Evolutionary conservation across 1,140 invertebrate species (phyloP).

Genomic region (Drosophila fuyamai): DNA sequence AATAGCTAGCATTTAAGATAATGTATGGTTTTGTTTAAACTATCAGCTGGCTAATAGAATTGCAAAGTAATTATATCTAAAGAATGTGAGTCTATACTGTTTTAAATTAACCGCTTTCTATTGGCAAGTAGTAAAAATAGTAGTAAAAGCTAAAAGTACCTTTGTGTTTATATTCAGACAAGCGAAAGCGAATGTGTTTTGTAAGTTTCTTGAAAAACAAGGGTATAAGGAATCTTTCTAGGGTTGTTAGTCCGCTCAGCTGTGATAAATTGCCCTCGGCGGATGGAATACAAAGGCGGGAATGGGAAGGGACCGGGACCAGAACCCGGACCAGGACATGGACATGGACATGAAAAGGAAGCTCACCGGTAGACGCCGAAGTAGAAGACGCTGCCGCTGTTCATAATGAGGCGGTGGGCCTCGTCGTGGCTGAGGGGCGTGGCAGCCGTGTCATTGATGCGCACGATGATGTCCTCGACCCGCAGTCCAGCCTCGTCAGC

Average conservation of each 20-base stretch:
- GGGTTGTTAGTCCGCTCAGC: slow-evolving; percentile 32
- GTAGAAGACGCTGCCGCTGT: slow-evolving; percentile 90
- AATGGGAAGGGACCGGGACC: neutral
- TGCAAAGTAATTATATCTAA: too few species aligned
- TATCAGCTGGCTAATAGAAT: too few species aligned
- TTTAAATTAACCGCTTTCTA: too few species aligned
- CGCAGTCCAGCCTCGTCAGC: slow-evolving; percentile 93
- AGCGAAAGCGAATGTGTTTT: neutral
- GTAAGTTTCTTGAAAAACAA: neutral
- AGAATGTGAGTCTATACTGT: too few species aligned
- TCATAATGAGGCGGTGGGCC: slow-evolving; percentile 90
- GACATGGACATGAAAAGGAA: neutral
- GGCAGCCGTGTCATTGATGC: slow-evolving; percentile 90
- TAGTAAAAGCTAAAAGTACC: too few species aligned
- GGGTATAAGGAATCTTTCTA: slow-evolving; percentile 19
- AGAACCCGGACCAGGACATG: neutral
- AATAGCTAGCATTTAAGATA: too few species aligned
- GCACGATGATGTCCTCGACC: slow-evolving; percentile 92
- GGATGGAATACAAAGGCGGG: slow-evolving; percentile 8
- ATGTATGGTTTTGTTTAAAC: too few species aligned
- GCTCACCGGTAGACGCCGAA: slow-evolving; percentile 87
- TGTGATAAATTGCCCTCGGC: slow-evolving; percentile 53
- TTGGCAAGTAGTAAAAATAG: too few species aligned
- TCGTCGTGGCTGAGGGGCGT: slow-evolving; percentile 90
- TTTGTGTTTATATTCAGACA: neutral